Base-by-base conservation (phyloP, 2,888 invertebrate genomes). In the Eilema depressum region DNA sequence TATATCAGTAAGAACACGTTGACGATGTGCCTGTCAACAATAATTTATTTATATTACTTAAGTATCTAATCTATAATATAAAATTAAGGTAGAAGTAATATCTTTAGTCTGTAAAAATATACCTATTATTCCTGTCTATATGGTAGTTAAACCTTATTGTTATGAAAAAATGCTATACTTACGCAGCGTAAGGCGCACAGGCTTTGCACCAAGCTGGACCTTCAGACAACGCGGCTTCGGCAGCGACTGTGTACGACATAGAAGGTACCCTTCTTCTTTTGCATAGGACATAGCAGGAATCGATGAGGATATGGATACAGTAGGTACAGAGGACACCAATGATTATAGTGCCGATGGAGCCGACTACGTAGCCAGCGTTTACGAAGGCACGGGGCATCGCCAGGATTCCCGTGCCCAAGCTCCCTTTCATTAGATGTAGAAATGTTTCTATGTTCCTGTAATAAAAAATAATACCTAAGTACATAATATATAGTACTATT, bases 301-400 rank as follows among this genome's bases (percentile, higher is more conserved):
- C 96, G 28, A 99, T 97, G 76, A 99, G 95, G 76, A 99, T 96
- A 88, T 99, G 98, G 92, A 99, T 99, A 88, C 99, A 99, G 92
- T 99, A 99, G 5, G 98, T 98, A 92, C 99, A 99, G 53, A 99
- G 96, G 30, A 98, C 90, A 0, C 99, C 99, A 80, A 99, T 98
- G 5, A 98, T 84, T 17, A 98, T 90, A 0, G 99, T 97, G 11
- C 98, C 98, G 26, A 98, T 92, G 1, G 97, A 88, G 14, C 99
- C 99, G 5, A 98, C 96, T 71, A 96, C 94, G 82, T 98, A 97
- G 3, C 99, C 99, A 0, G 98, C 96, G 88, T 98, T 97, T 81
- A 96, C 96, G 88, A 99, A 98, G 0, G 98, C 98, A 79, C 97
- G 96, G 0, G 99, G 98, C 97, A 99, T 98, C 7, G 99, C 98